These are phyloP conservation scores for Eciton burchellii DNA, from an alignment of 1,140 invertebrate species.

Conservation along the genomic window DNA sequence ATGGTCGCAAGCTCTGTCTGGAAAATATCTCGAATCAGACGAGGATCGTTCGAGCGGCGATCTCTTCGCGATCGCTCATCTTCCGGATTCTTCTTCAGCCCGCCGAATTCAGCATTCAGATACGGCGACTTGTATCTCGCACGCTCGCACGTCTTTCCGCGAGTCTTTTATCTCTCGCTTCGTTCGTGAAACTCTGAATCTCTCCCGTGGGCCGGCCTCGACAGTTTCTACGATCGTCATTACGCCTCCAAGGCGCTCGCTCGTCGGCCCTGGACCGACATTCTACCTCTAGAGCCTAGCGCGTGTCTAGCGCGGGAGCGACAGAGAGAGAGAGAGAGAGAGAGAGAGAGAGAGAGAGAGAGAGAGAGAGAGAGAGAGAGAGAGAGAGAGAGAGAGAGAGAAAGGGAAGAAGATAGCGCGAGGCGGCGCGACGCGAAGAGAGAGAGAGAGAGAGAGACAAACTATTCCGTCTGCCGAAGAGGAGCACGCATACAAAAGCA, in stretches of 20 bases:
- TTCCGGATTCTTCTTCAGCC: too few relatives aligned
- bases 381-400: conserved; percentile 29
- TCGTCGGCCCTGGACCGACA: conserved; percentile 76
- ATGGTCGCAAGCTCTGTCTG: too few relatives aligned
- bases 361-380: conserved; percentile 45
- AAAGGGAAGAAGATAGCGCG: conserved; percentile 19
- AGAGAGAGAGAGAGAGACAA: conserved; percentile 59
- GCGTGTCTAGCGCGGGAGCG: conserved; percentile 44
- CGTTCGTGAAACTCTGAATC: conserved; percentile 70
- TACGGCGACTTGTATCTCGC: too few relatives aligned
- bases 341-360: conserved; percentile 33
- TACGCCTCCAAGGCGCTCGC: conserved; percentile 77
- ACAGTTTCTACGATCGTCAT: conserved; percentile 78
- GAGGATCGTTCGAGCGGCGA: too few relatives aligned
- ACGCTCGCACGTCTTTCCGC: conserved; percentile 35
- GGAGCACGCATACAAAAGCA: conserved; percentile 52
- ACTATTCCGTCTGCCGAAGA: conserved; percentile 61
- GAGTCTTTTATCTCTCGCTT: conserved; percentile 61
- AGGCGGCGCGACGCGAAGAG: conserved; percentile 36
- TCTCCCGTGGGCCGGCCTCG: conserved; percentile 71
- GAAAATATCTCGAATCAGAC: too few relatives aligned
- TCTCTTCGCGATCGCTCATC: too few relatives aligned
- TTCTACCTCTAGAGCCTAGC: conserved; percentile 50
- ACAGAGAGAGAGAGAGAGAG: conserved; percentile 24
- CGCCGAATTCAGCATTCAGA: too few relatives aligned